A percentile compares a stretch with the other conserved stretches of the same genome.
Conservation (phyloP, 2,113 vertebrate species). For the Lucifuga dentata region DNA sequence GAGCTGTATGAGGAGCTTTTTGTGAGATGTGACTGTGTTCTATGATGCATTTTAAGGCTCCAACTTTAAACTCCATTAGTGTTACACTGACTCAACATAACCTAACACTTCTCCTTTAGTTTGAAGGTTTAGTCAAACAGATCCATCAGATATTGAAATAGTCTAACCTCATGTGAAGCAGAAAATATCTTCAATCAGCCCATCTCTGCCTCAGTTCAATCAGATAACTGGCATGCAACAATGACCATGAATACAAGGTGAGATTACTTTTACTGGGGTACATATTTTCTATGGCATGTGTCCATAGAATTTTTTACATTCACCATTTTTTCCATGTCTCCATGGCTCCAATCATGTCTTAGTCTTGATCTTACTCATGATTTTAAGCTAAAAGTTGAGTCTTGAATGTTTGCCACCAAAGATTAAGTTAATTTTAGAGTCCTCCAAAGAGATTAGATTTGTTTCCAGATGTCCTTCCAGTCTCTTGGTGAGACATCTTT, state of each 20-base stretch:
- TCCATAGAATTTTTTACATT: neutral
- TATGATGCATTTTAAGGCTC: conserved; percentile 44
- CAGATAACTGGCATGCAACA: neutral
- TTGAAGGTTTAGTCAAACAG: conserved; percentile 27
- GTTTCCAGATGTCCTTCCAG: conserved; percentile 65
- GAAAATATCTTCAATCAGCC: conserved; percentile 3
- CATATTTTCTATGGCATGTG: too few relatives aligned
- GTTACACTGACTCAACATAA: conserved; percentile 48
- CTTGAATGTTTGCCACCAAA: conserved; percentile 40
- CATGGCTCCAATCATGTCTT: too few relatives aligned
- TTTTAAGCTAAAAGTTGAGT: neutral
- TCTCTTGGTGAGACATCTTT: conserved; percentile 8
- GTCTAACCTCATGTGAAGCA: conserved; percentile 28
- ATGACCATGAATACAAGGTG: neutral
- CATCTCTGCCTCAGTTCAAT: conserved; percentile 3
- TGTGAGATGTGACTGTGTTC: conserved; percentile 25
- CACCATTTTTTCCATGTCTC: neutral
- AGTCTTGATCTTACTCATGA: too few relatives aligned
- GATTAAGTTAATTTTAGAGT: conserved; percentile 51
- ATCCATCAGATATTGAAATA: conserved; percentile 32
- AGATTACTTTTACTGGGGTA: conserved; percentile 6
- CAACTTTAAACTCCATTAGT: conserved; percentile 49
- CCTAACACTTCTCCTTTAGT: conserved; percentile 20
- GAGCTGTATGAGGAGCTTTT: conserved; percentile 7
- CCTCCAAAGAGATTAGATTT: conserved; percentile 59